phyloP scores from a whole-genome alignment of 2,888 invertebrate genomes.

The Lissocephala sabroskyi region DNA sequence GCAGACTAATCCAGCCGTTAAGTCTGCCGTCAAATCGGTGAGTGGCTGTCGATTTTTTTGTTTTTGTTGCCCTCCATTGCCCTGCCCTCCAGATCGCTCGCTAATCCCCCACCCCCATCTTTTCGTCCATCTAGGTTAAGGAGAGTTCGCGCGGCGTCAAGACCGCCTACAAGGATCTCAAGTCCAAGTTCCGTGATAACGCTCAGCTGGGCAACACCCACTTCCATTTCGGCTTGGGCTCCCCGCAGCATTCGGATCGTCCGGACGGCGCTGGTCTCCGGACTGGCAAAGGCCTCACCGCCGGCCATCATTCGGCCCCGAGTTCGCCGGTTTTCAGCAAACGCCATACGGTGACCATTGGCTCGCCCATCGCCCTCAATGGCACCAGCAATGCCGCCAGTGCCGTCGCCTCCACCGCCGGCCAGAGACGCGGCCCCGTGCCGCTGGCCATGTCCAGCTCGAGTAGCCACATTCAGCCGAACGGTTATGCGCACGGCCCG shows the following conservation, averaged over 20 bases:
- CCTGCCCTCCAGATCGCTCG: background rate
- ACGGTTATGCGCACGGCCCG: slow-evolving; percentile 59
- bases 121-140: slow-evolving; percentile 74
- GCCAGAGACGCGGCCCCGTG: slow-evolving; percentile 39
- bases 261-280: slow-evolving; percentile 56
- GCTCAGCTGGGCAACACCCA: slow-evolving; percentile 52
- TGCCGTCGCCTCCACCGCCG: slow-evolving; percentile 28
- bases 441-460: slow-evolving; percentile 69
- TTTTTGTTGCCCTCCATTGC: background rate
- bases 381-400: slow-evolving; percentile 45
- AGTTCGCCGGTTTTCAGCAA: slow-evolving; percentile 78
- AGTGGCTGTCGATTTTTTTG: slow-evolving; percentile 73
- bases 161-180: slow-evolving; percentile 83
- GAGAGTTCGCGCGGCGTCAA: slow-evolving; percentile 84
- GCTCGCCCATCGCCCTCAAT: slow-evolving; percentile 30
- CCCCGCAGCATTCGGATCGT: slow-evolving; percentile 67
- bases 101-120: background rate
- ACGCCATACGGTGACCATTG: slow-evolving; percentile 40
- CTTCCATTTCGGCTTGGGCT: slow-evolving; percentile 66
- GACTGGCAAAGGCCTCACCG: slow-evolving; percentile 33
- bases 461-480: slow-evolving; percentile 68
- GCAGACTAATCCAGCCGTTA: slow-evolving; percentile 94
- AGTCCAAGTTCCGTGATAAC: slow-evolving; percentile 77
- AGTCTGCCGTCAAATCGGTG: slow-evolving; percentile 94
- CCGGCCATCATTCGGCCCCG: slow-evolving; percentile 75